Evolutionary conservation across 1,140 invertebrate genomes (phyloP).

Genomic region (Drosophila pandora): DNA sequence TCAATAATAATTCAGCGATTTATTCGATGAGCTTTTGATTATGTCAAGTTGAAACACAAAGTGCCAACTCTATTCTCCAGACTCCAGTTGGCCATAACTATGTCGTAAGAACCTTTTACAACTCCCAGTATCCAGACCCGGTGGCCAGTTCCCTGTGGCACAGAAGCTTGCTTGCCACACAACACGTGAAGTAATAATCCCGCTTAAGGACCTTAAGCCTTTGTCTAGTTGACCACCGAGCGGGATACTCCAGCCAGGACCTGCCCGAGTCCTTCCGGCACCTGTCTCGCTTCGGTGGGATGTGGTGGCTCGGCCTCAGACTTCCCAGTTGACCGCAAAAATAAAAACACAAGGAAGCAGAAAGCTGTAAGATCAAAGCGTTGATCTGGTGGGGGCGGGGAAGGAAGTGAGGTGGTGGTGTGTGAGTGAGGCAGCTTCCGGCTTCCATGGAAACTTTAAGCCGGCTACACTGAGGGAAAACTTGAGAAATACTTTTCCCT

Average conservation of each 20-base stretch:
- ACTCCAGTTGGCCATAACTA: conserved; percentile 13
- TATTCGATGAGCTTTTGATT: conserved; percentile 26
- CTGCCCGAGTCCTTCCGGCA: not conserved
- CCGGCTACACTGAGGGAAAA: conserved; percentile 8
- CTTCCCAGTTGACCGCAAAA: conserved; percentile 40
- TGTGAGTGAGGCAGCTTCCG: conserved; percentile 16
- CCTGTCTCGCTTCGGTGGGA: not conserved
- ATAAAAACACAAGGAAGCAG: conserved; percentile 20
- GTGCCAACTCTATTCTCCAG: not conserved
- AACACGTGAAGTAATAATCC: conserved; percentile 59
- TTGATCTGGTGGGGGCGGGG: conserved; percentile 20
- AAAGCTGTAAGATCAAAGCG: conserved; percentile 50
- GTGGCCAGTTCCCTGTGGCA: conserved; percentile 9
- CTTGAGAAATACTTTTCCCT: not conserved
- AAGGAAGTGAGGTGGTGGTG: conserved; percentile 10
- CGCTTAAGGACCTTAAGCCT: conserved; percentile 52
- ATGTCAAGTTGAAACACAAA: conserved; percentile 1
- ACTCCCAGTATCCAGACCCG: conserved; percentile 2
- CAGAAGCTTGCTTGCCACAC: conserved; percentile 23
- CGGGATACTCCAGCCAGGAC: not conserved
- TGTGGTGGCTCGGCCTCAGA: not conserved
- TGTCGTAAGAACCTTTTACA: conserved; percentile 27
- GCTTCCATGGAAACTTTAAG: conserved; percentile 39
- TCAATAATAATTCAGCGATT: not conserved
- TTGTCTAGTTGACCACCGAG: conserved; percentile 41